A percentile compares a stretch with the other conserved stretches of the same genome.
Evolutionary conservation across 1,140 invertebrate species (phyloP).

Genomic region (Brachystomella parvula): DNA sequence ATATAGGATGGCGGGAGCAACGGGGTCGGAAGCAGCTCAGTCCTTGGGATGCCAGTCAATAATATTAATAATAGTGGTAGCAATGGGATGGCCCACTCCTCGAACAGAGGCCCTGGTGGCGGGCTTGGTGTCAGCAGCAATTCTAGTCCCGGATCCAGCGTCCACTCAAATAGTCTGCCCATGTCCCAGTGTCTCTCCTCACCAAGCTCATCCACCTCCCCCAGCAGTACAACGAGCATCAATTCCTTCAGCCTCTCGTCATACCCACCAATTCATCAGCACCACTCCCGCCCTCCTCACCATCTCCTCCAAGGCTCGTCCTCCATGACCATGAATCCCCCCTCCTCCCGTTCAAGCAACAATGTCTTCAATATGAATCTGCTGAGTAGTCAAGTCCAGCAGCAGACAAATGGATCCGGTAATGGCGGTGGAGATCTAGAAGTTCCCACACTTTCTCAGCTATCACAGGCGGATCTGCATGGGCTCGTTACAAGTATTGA

Average conservation of each 20-base stretch:
- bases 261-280: slow-evolving; percentile 26
- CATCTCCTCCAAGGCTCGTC: slow-evolving; percentile 15
- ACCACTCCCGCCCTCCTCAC: slow-evolving; percentile 16
- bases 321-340: slow-evolving; percentile 7
- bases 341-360: neutral
- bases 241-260: neutral
- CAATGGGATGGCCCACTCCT: no score
- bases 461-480: slow-evolving; percentile 58
- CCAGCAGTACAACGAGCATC: neutral
- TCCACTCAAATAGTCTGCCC: neutral
- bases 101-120: slow-evolving; percentile 11
- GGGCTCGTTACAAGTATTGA: slow-evolving; percentile 50
- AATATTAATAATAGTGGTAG: slow-evolving; percentile 17
- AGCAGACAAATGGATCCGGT: slow-evolving; percentile 12
- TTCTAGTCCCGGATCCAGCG: slow-evolving; percentile 27
- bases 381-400: neutral
- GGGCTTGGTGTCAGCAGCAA: slow-evolving; percentile 14
- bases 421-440: slow-evolving; percentile 27
- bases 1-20: slow-evolving; percentile 25
- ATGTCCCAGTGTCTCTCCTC: neutral
- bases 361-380: slow-evolving; percentile 5
- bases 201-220: slow-evolving; percentile 2
- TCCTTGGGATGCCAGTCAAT: slow-evolving; percentile 23
- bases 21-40: slow-evolving; percentile 26
- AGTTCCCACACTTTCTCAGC: slow-evolving; percentile 46